These are phyloP conservation scores for Zonitis immaculata DNA, from an alignment of 2,888 invertebrate species.

Conservation along the genomic window DNA sequence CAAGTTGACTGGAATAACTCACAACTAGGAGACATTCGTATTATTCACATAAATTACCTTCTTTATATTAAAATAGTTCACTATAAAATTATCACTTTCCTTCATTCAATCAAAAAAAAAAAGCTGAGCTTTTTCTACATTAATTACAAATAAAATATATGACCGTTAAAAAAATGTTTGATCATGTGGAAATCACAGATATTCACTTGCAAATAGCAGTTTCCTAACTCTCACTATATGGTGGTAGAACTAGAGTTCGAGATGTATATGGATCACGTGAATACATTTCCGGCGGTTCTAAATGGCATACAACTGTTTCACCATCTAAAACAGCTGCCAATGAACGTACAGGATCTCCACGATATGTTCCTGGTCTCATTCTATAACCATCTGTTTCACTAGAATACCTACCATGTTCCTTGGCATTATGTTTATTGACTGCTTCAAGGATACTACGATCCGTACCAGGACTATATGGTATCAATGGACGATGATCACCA, in stretches of 20 bases:
- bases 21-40: conserved; percentile 44
- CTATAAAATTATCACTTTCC: conserved; percentile 50
- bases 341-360: conserved; percentile 57
- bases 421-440: conserved; percentile 44
- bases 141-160: conserved; percentile 33
- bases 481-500: conserved; percentile 75
- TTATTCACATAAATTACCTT: conserved; percentile 43
- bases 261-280: conserved; percentile 50
- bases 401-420: conserved; percentile 47
- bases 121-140: conserved; percentile 44
- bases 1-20: conserved; percentile 45
- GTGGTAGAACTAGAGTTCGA: conserved; percentile 55
- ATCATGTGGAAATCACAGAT: conserved; percentile 51
- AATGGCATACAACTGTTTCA: conserved; percentile 79
- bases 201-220: conserved; percentile 50
- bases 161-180: conserved; percentile 40
- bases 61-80: conserved; percentile 46
- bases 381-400: conserved; percentile 53
- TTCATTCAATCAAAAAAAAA: conserved; percentile 46
- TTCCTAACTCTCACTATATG: conserved; percentile 60
- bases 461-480: conserved; percentile 68
- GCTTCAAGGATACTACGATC: conserved; percentile 51
- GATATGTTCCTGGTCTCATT: conserved; percentile 46
- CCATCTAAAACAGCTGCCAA: conserved; percentile 78
- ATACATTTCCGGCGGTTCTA: conserved; percentile 63